Base-by-base conservation (phyloP, 2,113 vertebrate genomes). In the Miniopterus natalensis region DNA sequence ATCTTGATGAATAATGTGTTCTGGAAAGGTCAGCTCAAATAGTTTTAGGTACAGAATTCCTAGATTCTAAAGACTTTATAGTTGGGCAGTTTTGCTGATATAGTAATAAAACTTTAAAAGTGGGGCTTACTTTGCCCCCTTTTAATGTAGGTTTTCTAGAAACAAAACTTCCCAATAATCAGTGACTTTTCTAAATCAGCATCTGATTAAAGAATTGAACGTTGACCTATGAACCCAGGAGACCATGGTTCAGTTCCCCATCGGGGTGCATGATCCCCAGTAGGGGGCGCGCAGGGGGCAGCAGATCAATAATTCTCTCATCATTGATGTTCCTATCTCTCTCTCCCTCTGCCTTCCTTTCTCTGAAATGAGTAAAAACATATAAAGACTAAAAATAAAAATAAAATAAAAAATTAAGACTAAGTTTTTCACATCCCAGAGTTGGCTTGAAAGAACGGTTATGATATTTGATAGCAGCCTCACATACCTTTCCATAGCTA, bases 21-120 rank as follows among this genome's bases (percentile, higher is more conserved):
- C n/a, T 79, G 66, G 73, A 80, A 94, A 90, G 59, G 88, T 79
- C 13, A 78, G 12, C 15, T 97, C 18, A 90, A 84, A 71, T 94
- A 73, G 80, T 61, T 92, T 90, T 81, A 87, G 31, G 42, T 66
- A 59, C 45, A 93, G n/a, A 94, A 73, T 53, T 73, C 13, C 20
- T 68, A 87, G 55, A 25, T 57, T 88, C 17, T 88, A 14, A 71
- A 86, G 11, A 42, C 36, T 71, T 59, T 87, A 40, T 20, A 94
- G 25, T 83, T 87, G 45, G 42, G 17, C 14, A 90, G 25, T 90
- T 84, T 77, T 88, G 29, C 15, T 80, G 31, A 77, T 66, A 29
- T 0, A 73, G 27, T 86, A 57, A 71, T 83, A 91, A 85, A 85
- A 73, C 45, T 88, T 79, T 31, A 45, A 93, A 42, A 88, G 29